A percentile compares a stretch with the other conserved stretches of the same genome.
phyloP scores from a whole-genome alignment of 2,888 invertebrate genomes.

The Erebia ligea region DNA sequence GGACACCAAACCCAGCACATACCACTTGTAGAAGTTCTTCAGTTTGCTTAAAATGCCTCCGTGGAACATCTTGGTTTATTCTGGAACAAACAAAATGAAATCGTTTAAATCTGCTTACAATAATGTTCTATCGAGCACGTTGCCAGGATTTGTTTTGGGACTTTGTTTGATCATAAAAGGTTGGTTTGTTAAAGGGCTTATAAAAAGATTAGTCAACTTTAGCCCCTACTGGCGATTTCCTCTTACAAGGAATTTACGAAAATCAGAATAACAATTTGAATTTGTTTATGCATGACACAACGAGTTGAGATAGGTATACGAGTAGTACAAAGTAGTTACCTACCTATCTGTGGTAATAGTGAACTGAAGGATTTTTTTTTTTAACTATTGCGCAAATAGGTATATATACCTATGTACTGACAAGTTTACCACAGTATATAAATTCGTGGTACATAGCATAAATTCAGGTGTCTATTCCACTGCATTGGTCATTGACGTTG shows the following conservation, averaged over 20 bases:
- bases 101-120: neutral
- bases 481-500: too few species aligned
- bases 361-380: too few species aligned
- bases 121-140: neutral
- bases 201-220: neutral
- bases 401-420: too few species aligned
- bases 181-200: neutral
- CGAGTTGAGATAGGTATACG: too few species aligned
- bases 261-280: too few species aligned
- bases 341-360: too few species aligned
- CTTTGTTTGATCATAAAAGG: neutral
- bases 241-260: neutral
- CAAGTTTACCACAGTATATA: too few species aligned
- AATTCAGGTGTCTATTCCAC: too few species aligned
- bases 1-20: constrained; percentile 91
- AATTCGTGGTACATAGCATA: too few species aligned
- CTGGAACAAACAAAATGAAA: constrained; percentile 44
- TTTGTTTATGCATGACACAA: too few species aligned
- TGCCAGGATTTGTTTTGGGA: neutral
- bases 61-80: constrained; percentile 69
- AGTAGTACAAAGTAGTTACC: too few species aligned
- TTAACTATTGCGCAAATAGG: too few species aligned
- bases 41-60: constrained; percentile 83
- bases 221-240: neutral
- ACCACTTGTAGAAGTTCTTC: constrained; percentile 88